Base-by-base conservation (phyloP, 2,797 vertebrate genomes). In the Odontamblyopus rebecca region DNA sequence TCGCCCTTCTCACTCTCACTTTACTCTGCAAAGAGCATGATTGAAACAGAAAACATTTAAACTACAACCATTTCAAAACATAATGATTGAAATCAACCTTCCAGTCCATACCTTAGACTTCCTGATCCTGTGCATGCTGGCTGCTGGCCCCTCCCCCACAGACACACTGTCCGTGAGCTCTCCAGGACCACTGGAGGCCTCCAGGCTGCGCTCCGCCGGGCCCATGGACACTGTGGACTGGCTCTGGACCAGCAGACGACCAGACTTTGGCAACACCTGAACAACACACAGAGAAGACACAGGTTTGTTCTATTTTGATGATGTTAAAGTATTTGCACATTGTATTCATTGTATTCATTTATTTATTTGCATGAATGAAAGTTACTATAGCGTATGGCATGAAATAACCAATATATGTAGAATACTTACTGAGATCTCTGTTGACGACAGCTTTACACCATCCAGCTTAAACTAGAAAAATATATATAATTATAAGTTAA, bases 151-250 rank as follows among this genome's bases (percentile, higher is more conserved):
- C 13, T 95, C 95, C 0, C 88, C 87, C 0, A 93, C 86, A 0
- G 95, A 95, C 70, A 92, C 67, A 75, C 96, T 97, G 86, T 98
- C 96, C 0, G 95, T 98, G 76, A 97, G 80, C 77, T 98, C 96
- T 26, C 95, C 95, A 0, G 93, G 93, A 1, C 94, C 95, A 54
- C 94, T 96, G 4, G 97, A 98, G 68, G 86, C 94, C n/a, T 98
- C 96, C 15, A 86, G 81, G 6, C 56, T 72, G 6, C 75, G 75
- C 15, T 93, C 93, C 0, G 82, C 93, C 0, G 82, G 16, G 1
- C 74, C 57, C 60, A 16, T 76, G 6, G 61, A 19, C 12, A 44
- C 44, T 0, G 79, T 18, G 1, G 72, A 44, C 72, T 85, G 92
- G 4, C 8, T 51, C 48, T 77, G 80, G 6, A 76, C 71, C 44